Conservation (phyloP, 2,797 vertebrate genomes). For the Balearica regulorum region DNA sequence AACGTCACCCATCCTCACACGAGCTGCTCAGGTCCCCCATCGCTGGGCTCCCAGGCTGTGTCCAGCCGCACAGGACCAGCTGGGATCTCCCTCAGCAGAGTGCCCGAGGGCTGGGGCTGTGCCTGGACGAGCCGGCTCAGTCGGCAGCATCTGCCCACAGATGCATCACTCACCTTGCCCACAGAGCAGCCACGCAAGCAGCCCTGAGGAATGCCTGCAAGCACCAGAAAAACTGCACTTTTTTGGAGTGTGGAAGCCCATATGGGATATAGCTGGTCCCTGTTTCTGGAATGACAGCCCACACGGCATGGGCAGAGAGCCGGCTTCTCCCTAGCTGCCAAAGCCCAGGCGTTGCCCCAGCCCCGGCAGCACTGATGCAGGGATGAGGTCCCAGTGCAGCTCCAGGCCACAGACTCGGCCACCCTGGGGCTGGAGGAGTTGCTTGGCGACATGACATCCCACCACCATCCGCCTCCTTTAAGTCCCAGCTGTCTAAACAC, state of each 20-base stretch:
- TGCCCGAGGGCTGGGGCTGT: accelerated
- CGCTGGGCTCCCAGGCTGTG: not conserved
- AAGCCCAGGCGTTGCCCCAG: not conserved
- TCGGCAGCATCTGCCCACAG: not conserved
- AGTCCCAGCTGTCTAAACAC: not conserved
- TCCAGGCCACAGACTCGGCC: not conserved
- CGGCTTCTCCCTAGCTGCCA: not conserved
- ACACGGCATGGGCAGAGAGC: not conserved
- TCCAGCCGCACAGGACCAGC: not conserved
- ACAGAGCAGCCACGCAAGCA: not conserved
- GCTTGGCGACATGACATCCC: not conserved
- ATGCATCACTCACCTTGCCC: not conserved
- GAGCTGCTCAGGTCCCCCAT: not conserved
- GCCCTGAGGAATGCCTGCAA: not conserved
- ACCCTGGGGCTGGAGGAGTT: not conserved
- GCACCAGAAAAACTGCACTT: not conserved
- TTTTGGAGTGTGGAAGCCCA: not conserved
- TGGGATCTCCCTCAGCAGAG: not conserved
- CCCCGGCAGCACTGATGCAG: not conserved
- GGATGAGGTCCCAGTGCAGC: not conserved
- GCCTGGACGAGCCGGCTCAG: not conserved
- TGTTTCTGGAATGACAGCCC: not conserved
- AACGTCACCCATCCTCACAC: not conserved
- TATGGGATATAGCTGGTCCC: not conserved
- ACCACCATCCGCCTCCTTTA: not conserved